Conservation (phyloP, 2,113 vertebrate species). For the Speoplatyrhinus poulsoni region DNA sequence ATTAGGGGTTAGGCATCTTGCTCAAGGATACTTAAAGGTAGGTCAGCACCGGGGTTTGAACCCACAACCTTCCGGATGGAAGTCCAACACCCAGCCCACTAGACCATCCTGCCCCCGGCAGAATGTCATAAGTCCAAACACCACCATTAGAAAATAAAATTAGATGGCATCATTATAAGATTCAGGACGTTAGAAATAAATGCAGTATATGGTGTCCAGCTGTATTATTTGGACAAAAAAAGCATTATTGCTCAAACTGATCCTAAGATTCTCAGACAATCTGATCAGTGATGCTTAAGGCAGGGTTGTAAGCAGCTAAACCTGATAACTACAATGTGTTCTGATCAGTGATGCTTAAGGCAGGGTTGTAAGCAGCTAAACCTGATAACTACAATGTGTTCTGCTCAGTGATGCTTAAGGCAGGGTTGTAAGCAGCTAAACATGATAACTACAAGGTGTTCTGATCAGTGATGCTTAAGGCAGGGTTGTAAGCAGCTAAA, state of each 20-base stretch:
- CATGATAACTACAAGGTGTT: background rate
- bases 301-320: background rate
- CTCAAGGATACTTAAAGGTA: too few species aligned
- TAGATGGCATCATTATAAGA: background rate
- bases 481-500: too few species aligned
- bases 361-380: background rate
- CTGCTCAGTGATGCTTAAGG: background rate
- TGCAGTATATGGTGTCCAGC: background rate
- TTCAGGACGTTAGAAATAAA: too few species aligned
- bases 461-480: too few species aligned
- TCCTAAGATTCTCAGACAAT: background rate
- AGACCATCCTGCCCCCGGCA: too few species aligned
- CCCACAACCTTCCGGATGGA: too few species aligned
- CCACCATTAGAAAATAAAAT: conserved; percentile 3
- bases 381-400: background rate
- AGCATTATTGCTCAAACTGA: background rate
- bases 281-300: conserved; percentile 1
- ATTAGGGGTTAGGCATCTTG: too few species aligned
- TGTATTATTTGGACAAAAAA: background rate
- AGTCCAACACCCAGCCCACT: too few species aligned
- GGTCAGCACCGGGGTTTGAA: too few species aligned
- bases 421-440: background rate
- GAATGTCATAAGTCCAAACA: too few species aligned
- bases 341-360: background rate
- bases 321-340: background rate